Conservation (phyloP, 2,113 vertebrate genomes). For the Struthio camelus region DNA sequence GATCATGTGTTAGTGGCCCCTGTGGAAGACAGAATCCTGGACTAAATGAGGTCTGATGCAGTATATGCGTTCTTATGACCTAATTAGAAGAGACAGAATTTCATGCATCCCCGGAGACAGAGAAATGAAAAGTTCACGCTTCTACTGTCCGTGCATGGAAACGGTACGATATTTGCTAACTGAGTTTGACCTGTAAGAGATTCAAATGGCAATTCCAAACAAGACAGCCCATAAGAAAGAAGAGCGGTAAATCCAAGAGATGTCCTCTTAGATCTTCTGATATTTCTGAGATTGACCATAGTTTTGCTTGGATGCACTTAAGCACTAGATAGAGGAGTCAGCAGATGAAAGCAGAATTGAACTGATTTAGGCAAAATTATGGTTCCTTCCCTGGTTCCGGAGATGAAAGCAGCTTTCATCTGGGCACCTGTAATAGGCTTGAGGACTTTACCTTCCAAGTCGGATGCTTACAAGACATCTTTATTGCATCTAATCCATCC, state of each 20-base stretch:
- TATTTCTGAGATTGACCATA: neutral
- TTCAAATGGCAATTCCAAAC: neutral
- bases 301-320: neutral
- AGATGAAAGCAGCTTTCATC: neutral
- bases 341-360: neutral
- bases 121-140: neutral
- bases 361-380: neutral
- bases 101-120: neutral
- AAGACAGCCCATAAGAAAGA: neutral
- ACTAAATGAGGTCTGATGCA: neutral
- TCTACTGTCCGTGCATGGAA: neutral
- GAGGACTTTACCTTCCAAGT: neutral
- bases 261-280: neutral
- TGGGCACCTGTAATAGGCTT: neutral
- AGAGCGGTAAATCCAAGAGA: neutral
- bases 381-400: neutral
- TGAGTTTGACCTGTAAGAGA: neutral
- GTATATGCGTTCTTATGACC: neutral
- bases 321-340: neutral
- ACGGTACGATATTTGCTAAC: neutral
- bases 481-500: neutral
- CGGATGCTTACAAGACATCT: neutral
- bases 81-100: neutral
- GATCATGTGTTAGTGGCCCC: neutral
- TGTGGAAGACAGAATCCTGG: neutral